Percentiles rank a stretch among this genome's conserved stretches.
Evolutionary conservation across 1,140 invertebrate species (phyloP).

Genomic region (Drosophila novamexicana): DNA sequence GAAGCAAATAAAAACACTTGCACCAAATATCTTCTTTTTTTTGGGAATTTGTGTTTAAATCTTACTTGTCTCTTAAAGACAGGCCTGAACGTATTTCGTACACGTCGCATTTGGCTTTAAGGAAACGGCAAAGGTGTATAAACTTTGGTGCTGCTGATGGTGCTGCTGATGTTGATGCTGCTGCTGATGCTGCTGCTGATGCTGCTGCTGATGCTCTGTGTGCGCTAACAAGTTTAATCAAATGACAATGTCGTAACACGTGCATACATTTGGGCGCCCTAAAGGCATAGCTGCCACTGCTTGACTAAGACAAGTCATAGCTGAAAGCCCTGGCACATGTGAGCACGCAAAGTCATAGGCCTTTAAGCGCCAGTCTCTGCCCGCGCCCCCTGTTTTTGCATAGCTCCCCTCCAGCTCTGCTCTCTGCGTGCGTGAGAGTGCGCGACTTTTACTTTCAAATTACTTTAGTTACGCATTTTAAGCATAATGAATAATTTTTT

Average conservation of each 20-base stretch:
- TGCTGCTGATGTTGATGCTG: neutral
- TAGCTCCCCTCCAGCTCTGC: too few species aligned
- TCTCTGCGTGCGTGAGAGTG: conserved; percentile 33
- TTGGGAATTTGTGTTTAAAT: neutral
- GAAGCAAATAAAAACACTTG: too few species aligned
- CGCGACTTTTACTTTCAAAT: conserved; percentile 69
- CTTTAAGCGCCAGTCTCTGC: neutral
- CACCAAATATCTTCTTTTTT: neutral
- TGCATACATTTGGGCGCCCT: conserved; percentile 65
- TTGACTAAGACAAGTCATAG: conserved; percentile 34
- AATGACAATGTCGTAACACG: conserved; percentile 76
- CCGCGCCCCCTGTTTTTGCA: neutral
- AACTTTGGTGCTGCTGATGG: conserved; percentile 30
- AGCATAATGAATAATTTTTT: conserved; percentile 71
- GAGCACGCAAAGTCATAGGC: conserved; percentile 51
- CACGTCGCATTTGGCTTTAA: conserved; percentile 29
- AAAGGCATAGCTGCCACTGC: conserved; percentile 14
- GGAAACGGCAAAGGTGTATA: conserved; percentile 27
- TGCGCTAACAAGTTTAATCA: conserved; percentile 79
- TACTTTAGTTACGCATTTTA: conserved; percentile 79
- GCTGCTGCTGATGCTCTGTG: conserved; percentile 16
- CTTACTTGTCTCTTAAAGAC: neutral
- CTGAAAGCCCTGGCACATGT: conserved; percentile 46
- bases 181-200: conserved; percentile 7
- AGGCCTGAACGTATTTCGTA: conserved; percentile 13